Percentiles rank a stretch among this genome's conserved stretches.
phyloP scores from a whole-genome alignment of 2,797 vertebrate genomes.

The Brotula barbata region DNA sequence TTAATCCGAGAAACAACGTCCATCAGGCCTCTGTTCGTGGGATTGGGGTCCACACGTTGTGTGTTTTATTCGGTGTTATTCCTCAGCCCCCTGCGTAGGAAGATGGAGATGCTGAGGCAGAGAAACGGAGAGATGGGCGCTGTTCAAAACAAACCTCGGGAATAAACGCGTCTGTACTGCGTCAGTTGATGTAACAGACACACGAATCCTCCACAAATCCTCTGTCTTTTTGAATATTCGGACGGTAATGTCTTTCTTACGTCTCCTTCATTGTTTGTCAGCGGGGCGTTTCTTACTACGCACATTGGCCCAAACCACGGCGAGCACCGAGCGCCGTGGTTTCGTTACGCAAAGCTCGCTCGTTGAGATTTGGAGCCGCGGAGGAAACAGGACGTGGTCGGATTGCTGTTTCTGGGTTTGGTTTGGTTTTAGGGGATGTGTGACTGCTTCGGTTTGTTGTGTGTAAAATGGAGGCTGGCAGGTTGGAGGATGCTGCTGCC shows the following conservation, averaged over 20 bases:
- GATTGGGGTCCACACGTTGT: no score
- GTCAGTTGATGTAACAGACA: not conserved
- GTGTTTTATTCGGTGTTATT: not conserved
- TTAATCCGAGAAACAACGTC: not conserved
- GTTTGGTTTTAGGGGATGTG: not conserved
- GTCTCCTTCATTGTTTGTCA: conserved; percentile 32
- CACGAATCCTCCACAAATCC: not conserved
- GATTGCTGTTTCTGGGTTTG: accelerated
- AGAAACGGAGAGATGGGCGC: conserved; percentile 14
- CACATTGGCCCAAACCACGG: conserved; percentile 49
- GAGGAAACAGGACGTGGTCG: accelerated
- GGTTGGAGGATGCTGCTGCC: conserved; percentile 47
- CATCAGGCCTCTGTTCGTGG: no score
- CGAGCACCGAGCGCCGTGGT: accelerated
- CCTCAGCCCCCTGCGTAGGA: not conserved
- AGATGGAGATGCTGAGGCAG: conserved; percentile 22
- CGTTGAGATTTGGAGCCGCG: not conserved
- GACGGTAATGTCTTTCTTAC: no score
- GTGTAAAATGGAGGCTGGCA: conserved; percentile 67
- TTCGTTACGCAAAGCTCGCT: accelerated
- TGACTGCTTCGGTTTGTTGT: conserved; percentile 13
- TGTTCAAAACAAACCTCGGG: conserved; percentile 11
- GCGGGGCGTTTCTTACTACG: conserved; percentile 59
- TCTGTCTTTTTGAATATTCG: no score
- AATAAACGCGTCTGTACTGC: not conserved